A percentile compares a stretch with the other conserved stretches of the same genome.
Evolutionary conservation across 2,797 vertebrate species (phyloP).

Genomic region (Orientallactaga sibirica): DNA sequence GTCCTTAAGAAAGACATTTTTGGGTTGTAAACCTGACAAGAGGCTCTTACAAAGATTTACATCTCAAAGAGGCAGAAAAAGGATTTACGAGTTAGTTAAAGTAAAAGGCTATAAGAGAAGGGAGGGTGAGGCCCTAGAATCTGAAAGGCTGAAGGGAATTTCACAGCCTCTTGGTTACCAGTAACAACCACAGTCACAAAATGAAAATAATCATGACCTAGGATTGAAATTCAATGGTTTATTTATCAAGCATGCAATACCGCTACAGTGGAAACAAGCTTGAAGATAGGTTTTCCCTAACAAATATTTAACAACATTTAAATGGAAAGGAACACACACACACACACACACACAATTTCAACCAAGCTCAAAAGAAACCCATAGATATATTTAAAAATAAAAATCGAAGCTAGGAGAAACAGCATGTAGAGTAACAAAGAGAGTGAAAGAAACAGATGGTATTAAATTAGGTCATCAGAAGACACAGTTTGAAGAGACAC

Average conservation of each 20-base stretch:
- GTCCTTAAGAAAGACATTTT: neutral
- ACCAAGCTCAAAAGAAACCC: neutral
- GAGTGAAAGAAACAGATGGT: neutral
- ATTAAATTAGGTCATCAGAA: neutral
- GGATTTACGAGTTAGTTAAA: neutral
- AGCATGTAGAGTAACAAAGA: neutral
- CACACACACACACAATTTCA: neutral
- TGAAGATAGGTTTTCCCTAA: neutral
- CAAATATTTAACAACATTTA: neutral
- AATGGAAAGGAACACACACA: neutral
- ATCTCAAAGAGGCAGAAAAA: neutral
- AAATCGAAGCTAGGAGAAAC: neutral
- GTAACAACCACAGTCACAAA: neutral
- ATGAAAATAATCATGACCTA: neutral
- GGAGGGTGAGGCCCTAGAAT: neutral
- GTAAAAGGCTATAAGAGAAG: neutral
- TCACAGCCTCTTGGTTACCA: neutral
- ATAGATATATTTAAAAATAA: neutral
- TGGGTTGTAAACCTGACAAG: neutral
- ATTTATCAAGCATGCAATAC: neutral
- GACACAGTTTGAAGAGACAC: neutral
- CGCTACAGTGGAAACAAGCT: neutral
- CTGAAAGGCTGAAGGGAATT: neutral
- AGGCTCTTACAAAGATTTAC: slow-evolving; percentile 6
- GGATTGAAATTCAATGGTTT: neutral